A percentile compares a stretch with the other conserved stretches of the same genome.
phyloP scores from a whole-genome alignment of 2,797 vertebrate genomes.

The Tapirus indicus region DNA sequence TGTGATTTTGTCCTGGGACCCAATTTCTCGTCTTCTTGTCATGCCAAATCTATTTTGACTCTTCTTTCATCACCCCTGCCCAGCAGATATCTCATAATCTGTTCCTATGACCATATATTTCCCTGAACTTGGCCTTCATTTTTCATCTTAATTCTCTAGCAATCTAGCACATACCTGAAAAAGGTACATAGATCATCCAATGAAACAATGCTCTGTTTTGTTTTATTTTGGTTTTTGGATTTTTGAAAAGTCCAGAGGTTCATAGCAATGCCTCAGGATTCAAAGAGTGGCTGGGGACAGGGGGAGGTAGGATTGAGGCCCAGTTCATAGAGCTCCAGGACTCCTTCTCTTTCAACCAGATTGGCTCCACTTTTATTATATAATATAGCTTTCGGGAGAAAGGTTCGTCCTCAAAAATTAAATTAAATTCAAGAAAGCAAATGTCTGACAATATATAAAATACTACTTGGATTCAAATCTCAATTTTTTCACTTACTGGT shows the following conservation, averaged over 20 bases:
- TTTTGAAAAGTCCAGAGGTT: neutral
- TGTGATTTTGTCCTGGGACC: neutral
- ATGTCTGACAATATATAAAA: conserved; percentile 15
- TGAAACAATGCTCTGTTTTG: neutral
- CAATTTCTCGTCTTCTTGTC: neutral
- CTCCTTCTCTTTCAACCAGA: neutral
- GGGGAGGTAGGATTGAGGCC: neutral
- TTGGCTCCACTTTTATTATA: neutral
- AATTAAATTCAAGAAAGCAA: conserved; percentile 7
- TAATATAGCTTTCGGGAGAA: neutral
- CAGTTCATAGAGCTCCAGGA: neutral
- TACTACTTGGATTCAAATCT: conserved; percentile 38
- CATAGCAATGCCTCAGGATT: neutral
- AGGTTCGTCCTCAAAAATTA: neutral
- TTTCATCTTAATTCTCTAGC: neutral
- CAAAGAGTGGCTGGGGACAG: neutral
- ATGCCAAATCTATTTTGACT: neutral
- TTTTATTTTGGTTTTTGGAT: neutral
- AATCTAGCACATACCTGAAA: neutral
- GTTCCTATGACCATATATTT: neutral
- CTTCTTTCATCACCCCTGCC: neutral
- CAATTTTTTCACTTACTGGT: neutral
- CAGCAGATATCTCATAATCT: neutral
- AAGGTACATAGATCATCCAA: neutral
- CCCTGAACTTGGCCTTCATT: neutral